phyloP scores from a whole-genome alignment of 2,797 vertebrate species.

The Sternotherus odoratus region DNA sequence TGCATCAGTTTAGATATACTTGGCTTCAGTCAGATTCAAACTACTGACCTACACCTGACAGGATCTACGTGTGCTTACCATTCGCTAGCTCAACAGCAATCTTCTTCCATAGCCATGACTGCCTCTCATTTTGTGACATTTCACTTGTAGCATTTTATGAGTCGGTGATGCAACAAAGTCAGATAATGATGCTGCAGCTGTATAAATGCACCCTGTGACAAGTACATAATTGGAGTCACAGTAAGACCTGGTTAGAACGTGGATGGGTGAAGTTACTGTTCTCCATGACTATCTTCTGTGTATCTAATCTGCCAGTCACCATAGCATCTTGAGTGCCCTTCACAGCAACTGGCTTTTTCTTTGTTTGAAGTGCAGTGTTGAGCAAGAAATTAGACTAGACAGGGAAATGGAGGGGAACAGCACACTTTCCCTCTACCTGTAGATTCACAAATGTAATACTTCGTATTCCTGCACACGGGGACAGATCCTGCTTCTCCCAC shows the following conservation, averaged over 20 bases:
- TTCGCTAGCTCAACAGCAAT: neutral
- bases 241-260: constrained; percentile 51
- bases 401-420: constrained; percentile 59
- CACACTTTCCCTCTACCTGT: constrained; percentile 51
- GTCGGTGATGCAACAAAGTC: neutral
- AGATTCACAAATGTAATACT: constrained; percentile 6
- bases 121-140: neutral
- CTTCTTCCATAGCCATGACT: neutral
- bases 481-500: constrained; percentile 8
- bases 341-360: neutral
- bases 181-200: neutral
- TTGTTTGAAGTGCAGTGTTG: constrained; percentile 63
- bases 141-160: neutral
- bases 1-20: neutral
- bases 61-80: neutral
- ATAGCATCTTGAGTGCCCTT: neutral
- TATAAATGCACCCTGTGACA: neutral
- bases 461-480: neutral
- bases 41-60: neutral
- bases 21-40: neutral
- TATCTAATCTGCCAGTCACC: neutral
- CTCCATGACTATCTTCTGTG: constrained; percentile 45
- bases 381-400: constrained; percentile 61
- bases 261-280: constrained; percentile 55
- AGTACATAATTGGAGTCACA: neutral